Evolutionary conservation across 2,888 invertebrate genomes (phyloP).

Genomic region (Malthinus seriepunctatus): DNA sequence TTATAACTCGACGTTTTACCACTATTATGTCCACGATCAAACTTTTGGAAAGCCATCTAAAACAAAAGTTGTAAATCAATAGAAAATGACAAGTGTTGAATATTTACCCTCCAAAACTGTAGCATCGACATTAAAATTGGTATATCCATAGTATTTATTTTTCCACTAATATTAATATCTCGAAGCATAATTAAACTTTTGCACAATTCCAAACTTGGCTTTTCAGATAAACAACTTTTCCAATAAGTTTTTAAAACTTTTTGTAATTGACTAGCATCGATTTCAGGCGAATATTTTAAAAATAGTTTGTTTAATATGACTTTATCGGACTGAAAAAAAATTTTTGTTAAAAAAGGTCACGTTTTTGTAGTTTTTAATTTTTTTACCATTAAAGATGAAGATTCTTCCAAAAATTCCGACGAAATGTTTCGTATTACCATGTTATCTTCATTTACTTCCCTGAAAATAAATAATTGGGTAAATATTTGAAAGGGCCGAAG

Average conservation of each 20-base stretch:
- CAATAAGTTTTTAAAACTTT: conserved; percentile 63
- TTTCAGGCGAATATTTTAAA: conserved; percentile 62
- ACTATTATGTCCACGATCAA: conserved; percentile 58
- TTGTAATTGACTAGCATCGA: conserved; percentile 64
- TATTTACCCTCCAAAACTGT: conserved; percentile 65
- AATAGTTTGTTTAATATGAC: conserved; percentile 57
- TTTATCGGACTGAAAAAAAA: conserved; percentile 56
- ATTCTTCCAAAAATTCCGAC: conserved; percentile 63
- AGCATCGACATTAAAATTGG: conserved; percentile 67
- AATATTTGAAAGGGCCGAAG: no score
- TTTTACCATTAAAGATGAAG: conserved; percentile 58
- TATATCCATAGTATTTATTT: conserved; percentile 63
- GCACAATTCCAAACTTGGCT: conserved; percentile 67
- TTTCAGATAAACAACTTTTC: conserved; percentile 61
- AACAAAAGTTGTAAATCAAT: conserved; percentile 28
- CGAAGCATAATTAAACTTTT: conserved; percentile 70
- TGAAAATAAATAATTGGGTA: conserved; percentile 41
- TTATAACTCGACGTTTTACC: conserved; percentile 67
- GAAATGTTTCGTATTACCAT: conserved; percentile 68
- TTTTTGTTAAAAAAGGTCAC: not conserved
- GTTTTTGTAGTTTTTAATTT: no score
- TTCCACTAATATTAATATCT: conserved; percentile 67
- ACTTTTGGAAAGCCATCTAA: conserved; percentile 64
- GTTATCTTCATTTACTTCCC: conserved; percentile 79
- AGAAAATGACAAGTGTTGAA: not conserved